These are phyloP conservation scores for Peromyscus aztecus DNA, from an alignment of 2,797 vertebrate genomes.

Conservation along the genomic window DNA sequence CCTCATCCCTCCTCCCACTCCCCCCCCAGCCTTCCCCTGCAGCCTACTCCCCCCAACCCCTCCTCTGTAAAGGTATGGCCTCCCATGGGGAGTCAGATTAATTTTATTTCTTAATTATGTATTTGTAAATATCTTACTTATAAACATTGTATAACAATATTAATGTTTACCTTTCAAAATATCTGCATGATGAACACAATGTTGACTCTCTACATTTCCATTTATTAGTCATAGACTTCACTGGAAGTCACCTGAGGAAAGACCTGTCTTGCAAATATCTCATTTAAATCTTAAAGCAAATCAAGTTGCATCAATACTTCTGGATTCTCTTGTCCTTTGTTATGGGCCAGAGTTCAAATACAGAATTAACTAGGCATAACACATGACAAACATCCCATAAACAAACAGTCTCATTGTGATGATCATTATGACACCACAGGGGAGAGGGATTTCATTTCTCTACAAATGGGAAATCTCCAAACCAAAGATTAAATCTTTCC, in stretches of 20 bases:
- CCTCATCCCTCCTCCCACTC: too few species aligned
- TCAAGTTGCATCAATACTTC: background rate
- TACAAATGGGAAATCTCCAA: background rate
- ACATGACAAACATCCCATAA: background rate
- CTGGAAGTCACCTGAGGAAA: background rate
- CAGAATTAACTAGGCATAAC: background rate
- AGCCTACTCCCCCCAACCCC: too few species aligned
- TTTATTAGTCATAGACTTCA: background rate
- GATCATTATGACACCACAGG: background rate
- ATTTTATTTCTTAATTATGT: background rate
- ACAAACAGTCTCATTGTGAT: background rate
- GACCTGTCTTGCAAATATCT: background rate
- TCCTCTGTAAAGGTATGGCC: too few species aligned
- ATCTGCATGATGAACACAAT: background rate
- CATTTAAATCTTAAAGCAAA: background rate
- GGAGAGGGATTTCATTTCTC: background rate
- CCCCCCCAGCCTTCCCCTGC: too few species aligned
- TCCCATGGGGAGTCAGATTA: background rate
- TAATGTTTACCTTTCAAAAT: background rate
- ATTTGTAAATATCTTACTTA: background rate
- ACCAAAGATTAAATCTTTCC: background rate
- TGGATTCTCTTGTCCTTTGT: background rate
- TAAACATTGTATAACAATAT: background rate
- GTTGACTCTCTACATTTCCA: background rate
- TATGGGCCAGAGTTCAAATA: background rate